These are phyloP conservation scores for Tinea semifulvella DNA, from an alignment of 2,888 invertebrate species.

Conservation along the genomic window DNA sequence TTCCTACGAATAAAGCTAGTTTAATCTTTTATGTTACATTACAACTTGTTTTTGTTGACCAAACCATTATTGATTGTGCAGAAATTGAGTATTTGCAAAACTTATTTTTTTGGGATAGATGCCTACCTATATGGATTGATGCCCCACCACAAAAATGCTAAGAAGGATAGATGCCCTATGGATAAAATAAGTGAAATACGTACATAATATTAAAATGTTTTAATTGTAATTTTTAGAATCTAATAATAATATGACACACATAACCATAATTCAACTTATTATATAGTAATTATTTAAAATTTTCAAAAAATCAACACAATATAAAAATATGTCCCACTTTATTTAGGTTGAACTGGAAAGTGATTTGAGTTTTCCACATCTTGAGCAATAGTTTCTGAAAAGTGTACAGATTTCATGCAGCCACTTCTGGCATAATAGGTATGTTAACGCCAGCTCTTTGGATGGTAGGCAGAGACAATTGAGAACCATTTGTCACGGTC, in stretches of 20 bases:
- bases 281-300: not conserved
- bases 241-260: not conserved
- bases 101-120: too few relatives aligned
- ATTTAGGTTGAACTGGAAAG: not conserved
- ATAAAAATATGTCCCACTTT: not conserved
- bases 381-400: not conserved
- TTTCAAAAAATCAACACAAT: not conserved
- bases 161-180: too few relatives aligned
- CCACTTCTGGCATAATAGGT: not conserved
- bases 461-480: too few relatives aligned
- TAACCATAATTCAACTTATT: not conserved
- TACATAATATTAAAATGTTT: not conserved
- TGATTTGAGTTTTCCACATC: not conserved
- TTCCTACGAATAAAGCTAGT: constrained; percentile 16
- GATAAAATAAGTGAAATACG: too few relatives aligned
- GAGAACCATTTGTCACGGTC: too few relatives aligned
- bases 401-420: not conserved
- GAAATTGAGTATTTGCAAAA: constrained; percentile 16
- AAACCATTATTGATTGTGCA: constrained; percentile 15
- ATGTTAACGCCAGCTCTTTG: too few relatives aligned
- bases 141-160: too few relatives aligned
- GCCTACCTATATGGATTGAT: too few relatives aligned
- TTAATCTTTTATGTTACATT: constrained; percentile 15
- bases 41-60: too few relatives aligned
- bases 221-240: not conserved